A percentile compares a stretch with the other conserved stretches of the same genome.
Conservation (phyloP, 2,113 vertebrate genomes). For the Tachysurus vachellii region DNA sequence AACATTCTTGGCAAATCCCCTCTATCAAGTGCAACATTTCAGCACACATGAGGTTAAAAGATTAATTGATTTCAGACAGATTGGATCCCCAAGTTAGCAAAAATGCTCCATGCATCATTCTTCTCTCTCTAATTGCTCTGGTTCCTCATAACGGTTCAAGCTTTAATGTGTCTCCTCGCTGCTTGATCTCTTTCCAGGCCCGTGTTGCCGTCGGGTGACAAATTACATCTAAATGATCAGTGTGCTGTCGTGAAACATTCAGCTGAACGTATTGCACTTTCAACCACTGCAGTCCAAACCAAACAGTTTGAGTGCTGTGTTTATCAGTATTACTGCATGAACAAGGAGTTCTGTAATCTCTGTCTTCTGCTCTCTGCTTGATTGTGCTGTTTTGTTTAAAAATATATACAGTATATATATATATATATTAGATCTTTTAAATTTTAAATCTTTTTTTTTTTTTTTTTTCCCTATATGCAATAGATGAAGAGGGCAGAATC, state of each 20-base stretch:
- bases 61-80: conserved; percentile 45
- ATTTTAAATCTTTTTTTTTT: background rate
- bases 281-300: conserved; percentile 57
- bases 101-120: conserved; percentile 46
- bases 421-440: background rate
- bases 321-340: conserved; percentile 63
- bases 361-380: background rate
- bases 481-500: background rate
- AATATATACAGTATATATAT: no score
- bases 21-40: conserved; percentile 21
- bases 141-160: conserved; percentile 59
- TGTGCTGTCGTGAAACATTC: conserved; percentile 70
- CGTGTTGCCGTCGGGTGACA: conserved; percentile 67
- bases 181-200: conserved; percentile 60
- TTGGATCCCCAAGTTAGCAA: conserved; percentile 50
- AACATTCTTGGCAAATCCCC: conserved; percentile 13
- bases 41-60: conserved; percentile 35
- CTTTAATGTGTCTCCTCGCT: conserved; percentile 57
- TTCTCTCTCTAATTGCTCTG: conserved; percentile 49
- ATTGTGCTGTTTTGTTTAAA: background rate
- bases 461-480: background rate
- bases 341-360: background rate
- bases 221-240: conserved; percentile 68
- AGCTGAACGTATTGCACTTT: conserved; percentile 58
- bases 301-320: conserved; percentile 58